Evolutionary conservation across 2,888 invertebrate species (phyloP).

Genomic region (Platypus cylindrus): DNA sequence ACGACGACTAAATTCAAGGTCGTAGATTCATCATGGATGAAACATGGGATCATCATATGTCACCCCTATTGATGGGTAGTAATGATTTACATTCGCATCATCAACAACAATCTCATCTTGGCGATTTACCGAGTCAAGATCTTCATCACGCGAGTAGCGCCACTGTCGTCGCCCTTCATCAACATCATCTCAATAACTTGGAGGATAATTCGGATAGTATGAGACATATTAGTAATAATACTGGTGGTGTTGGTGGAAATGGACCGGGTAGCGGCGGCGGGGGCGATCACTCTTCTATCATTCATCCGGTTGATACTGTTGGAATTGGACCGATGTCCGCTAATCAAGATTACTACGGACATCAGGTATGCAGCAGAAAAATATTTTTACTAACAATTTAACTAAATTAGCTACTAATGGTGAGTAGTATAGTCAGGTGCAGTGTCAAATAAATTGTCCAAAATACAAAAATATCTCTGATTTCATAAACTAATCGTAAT

Average conservation of each 20-base stretch:
- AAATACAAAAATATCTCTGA: too few species aligned
- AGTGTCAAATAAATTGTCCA: not conserved
- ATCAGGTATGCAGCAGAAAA: constrained; percentile 21
- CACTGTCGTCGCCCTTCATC: constrained; percentile 26
- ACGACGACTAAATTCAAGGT: too few species aligned
- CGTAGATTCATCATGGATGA: constrained; percentile 35
- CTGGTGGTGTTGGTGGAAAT: too few species aligned
- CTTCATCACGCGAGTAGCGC: too few species aligned
- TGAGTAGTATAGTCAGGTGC: too few species aligned
- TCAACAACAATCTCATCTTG: constrained; percentile 19
- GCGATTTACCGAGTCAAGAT: constrained; percentile 22
- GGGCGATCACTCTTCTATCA: constrained; percentile 10
- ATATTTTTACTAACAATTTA: not conserved
- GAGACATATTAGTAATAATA: too few species aligned
- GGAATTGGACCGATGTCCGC: constrained; percentile 5
- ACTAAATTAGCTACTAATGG: too few species aligned
- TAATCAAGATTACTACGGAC: constrained; percentile 19
- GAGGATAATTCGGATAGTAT: constrained; percentile 12
- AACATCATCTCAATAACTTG: constrained; percentile 9
- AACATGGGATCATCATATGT: constrained; percentile 35
- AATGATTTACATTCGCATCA: constrained; percentile 30
- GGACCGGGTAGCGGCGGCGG: constrained; percentile 10
- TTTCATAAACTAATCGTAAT: too few species aligned
- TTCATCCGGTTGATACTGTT: constrained; percentile 8
- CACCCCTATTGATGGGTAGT: constrained; percentile 36